Conservation (phyloP, 2,888 invertebrate species). For the Shargacucullia verbasci region DNA sequence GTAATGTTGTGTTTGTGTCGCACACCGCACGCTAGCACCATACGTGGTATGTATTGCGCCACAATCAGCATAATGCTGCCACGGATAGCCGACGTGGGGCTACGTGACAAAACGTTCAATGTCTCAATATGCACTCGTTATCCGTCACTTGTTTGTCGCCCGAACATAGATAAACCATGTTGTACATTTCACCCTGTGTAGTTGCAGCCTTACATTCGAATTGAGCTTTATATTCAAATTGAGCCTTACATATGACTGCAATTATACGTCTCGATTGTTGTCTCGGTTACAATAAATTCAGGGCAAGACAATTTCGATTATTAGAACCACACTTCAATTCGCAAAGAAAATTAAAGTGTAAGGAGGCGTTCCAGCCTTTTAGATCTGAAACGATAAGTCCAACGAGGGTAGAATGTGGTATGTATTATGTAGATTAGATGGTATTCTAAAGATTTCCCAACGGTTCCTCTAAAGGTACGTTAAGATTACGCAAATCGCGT, state of each 20-base stretch:
- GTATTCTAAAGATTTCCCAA: too few relatives aligned
- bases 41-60: conserved; percentile 62
- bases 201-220: not conserved
- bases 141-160: conserved; percentile 42
- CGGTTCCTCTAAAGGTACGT: too few relatives aligned
- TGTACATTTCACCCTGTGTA: conserved; percentile 1
- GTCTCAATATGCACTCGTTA: conserved; percentile 72
- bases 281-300: too few relatives aligned
- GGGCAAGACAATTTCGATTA: not conserved
- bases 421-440: conserved; percentile 23
- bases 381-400: conserved; percentile 35
- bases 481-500: too few relatives aligned
- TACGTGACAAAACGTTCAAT: conserved; percentile 75
- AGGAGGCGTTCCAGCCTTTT: conserved; percentile 14
- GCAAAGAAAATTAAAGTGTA: conserved; percentile 24
- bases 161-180: conserved; percentile 35
- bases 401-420: conserved; percentile 20
- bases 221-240: too few relatives aligned
- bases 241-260: not conserved
- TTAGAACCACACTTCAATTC: conserved; percentile 27
- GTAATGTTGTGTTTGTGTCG: conserved; percentile 16
- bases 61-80: conserved; percentile 78
- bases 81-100: conserved; percentile 69
- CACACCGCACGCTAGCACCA: conserved; percentile 50
- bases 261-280: not conserved